A percentile compares a stretch with the other conserved stretches of the same genome.
Evolutionary conservation across 2,888 invertebrate species (phyloP).

Genomic region (Drosophila paracracens): DNA sequence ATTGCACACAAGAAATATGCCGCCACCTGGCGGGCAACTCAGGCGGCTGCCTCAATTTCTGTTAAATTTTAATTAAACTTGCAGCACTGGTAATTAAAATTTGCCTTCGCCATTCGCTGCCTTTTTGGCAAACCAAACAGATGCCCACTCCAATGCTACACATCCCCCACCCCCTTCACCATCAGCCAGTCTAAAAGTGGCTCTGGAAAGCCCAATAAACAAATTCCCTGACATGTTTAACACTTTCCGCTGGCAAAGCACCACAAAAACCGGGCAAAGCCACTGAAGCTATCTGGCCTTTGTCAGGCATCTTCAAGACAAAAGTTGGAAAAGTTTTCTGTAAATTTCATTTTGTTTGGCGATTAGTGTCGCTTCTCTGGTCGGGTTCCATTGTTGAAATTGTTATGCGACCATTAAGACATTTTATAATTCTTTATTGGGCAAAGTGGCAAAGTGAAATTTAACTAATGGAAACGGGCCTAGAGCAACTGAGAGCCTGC

Average conservation of each 20-base stretch:
- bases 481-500: constrained; percentile 12
- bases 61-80: constrained; percentile 79
- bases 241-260: constrained; percentile 76
- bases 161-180: not conserved
- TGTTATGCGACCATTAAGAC: constrained; percentile 77
- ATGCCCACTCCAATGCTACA: constrained; percentile 46
- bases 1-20: constrained; percentile 57
- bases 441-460: constrained; percentile 51
- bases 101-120: constrained; percentile 46
- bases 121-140: constrained; percentile 55
- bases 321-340: constrained; percentile 66
- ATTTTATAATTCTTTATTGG: constrained; percentile 80
- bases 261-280: constrained; percentile 58
- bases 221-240: constrained; percentile 82
- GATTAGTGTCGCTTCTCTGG: constrained; percentile 79
- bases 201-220: constrained; percentile 75
- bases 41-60: constrained; percentile 33
- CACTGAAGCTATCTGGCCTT: constrained; percentile 69
- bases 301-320: constrained; percentile 62
- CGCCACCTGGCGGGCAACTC: constrained; percentile 54
- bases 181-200: constrained; percentile 9
- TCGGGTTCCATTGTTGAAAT: constrained; percentile 74
- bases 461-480: constrained; percentile 68
- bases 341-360: constrained; percentile 82
- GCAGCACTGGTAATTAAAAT: constrained; percentile 72